A percentile compares a stretch with the other conserved stretches of the same genome.
Conservation (phyloP, 1,140 invertebrate genomes). For the Sinella curviseta region DNA sequence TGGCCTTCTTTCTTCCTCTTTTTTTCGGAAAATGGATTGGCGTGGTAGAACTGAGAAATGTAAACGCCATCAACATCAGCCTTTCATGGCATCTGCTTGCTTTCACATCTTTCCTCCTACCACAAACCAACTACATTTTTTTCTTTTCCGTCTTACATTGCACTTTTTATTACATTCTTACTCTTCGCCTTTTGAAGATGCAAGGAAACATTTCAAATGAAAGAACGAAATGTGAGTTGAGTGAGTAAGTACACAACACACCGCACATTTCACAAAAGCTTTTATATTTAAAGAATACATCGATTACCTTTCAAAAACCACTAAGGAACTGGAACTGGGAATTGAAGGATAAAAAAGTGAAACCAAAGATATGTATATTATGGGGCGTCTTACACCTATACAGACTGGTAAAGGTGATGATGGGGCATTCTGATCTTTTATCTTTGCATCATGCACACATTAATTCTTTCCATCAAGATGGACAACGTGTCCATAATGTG, state of each 20-base stretch:
- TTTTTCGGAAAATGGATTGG: conserved; percentile 1
- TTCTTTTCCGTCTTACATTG: not conserved
- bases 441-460: too few relatives aligned
- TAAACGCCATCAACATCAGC: not conserved
- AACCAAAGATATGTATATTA: too few relatives aligned
- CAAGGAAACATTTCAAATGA: not conserved
- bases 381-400: too few relatives aligned
- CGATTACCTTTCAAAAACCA: too few relatives aligned
- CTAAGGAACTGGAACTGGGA: too few relatives aligned
- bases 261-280: not conserved
- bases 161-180: not conserved
- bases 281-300: too few relatives aligned
- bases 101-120: not conserved
- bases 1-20: not conserved
- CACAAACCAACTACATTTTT: not conserved
- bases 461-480: too few relatives aligned
- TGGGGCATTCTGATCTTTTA: too few relatives aligned
- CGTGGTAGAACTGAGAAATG: not conserved
- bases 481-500: too few relatives aligned
- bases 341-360: too few relatives aligned
- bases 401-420: too few relatives aligned
- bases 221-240: not conserved
- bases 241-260: not conserved
- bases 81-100: not conserved
- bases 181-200: too few relatives aligned